Conservation (phyloP, 2,888 invertebrate species). For the Pinctada fucata region DNA sequence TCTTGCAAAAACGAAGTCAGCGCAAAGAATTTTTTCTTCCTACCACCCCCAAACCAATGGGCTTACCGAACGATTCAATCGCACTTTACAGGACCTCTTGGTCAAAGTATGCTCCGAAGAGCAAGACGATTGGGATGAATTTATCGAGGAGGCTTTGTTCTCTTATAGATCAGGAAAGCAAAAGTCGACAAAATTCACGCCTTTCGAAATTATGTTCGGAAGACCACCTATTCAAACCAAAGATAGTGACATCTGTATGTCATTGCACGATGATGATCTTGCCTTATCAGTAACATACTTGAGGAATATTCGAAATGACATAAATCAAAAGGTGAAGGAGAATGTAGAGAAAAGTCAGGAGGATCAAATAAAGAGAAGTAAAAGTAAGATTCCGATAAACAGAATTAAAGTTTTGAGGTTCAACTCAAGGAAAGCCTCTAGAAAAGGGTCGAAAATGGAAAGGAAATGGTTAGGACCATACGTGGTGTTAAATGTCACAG, state of each 20-base stretch:
- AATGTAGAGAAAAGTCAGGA: slow-evolving; percentile 6
- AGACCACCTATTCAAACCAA: background rate
- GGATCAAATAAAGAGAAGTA: background rate
- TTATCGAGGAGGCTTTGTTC: slow-evolving; percentile 1
- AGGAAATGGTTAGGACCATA: slow-evolving; percentile 5
- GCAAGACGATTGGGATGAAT: slow-evolving; percentile 5
- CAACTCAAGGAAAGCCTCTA: slow-evolving; percentile 15
- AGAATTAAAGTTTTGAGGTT: slow-evolving; percentile 7
- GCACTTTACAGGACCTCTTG: slow-evolving; percentile 2
- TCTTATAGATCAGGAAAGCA: slow-evolving; percentile 1
- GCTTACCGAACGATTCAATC: slow-evolving; percentile 1
- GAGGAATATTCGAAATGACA: background rate
- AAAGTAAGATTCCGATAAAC: background rate
- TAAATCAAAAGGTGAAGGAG: slow-evolving; percentile 4
- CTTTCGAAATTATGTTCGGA: background rate
- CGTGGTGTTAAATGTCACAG: slow-evolving; percentile 6
- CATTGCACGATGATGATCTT: background rate
- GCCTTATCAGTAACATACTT: background rate
- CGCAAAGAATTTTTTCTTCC: background rate
- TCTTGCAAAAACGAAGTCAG: background rate
- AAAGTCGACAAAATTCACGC: background rate
- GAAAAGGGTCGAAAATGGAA: slow-evolving; percentile 19
- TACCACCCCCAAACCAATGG: background rate
- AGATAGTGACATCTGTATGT: background rate
- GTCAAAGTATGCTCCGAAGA: slow-evolving; percentile 5